Percentiles rank a stretch among this genome's conserved stretches.
These are phyloP conservation scores for Cariama cristata DNA, from an alignment of 2,113 vertebrate genomes.

Conservation along the genomic window DNA sequence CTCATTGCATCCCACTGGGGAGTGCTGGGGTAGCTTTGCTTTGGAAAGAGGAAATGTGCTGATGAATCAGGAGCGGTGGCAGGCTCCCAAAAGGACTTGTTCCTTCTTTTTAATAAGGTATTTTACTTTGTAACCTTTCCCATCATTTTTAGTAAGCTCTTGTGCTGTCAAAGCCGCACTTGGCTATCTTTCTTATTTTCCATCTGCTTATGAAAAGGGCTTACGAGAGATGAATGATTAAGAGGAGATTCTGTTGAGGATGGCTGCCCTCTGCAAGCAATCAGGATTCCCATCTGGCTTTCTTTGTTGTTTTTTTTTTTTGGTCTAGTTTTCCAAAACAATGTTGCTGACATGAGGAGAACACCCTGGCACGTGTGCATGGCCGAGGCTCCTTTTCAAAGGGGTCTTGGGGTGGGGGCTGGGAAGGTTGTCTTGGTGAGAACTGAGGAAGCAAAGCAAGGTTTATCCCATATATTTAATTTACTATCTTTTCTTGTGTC, in stretches of 20 bases:
- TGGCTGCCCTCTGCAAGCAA: not conserved
- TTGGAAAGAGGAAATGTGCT: not conserved
- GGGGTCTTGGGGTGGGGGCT: not conserved
- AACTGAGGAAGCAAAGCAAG: not conserved
- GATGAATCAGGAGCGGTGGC: not conserved
- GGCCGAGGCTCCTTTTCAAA: not conserved
- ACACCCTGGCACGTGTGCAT: not conserved
- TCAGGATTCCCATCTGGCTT: not conserved
- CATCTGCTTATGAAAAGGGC: not conserved
- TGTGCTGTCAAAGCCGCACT: not conserved
- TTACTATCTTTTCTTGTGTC: not conserved
- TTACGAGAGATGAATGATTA: not conserved
- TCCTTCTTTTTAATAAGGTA: not conserved
- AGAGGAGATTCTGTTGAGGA: not conserved
- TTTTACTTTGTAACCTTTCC: not conserved
- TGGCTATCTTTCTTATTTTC: not conserved
- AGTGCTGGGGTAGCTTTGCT: not conserved
- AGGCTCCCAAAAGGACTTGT: not conserved
- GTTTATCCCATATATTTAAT: not conserved
- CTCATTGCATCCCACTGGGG: rapidly evolving
- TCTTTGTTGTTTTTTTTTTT: not conserved
- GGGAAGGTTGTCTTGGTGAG: not conserved
- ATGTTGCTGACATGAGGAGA: not conserved
- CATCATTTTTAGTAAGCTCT: not conserved
- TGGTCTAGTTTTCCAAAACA: not conserved